A percentile compares a stretch with the other conserved stretches of the same genome.
Conservation (phyloP, 2,797 vertebrate species). For the Halcyon leucocephala region DNA sequence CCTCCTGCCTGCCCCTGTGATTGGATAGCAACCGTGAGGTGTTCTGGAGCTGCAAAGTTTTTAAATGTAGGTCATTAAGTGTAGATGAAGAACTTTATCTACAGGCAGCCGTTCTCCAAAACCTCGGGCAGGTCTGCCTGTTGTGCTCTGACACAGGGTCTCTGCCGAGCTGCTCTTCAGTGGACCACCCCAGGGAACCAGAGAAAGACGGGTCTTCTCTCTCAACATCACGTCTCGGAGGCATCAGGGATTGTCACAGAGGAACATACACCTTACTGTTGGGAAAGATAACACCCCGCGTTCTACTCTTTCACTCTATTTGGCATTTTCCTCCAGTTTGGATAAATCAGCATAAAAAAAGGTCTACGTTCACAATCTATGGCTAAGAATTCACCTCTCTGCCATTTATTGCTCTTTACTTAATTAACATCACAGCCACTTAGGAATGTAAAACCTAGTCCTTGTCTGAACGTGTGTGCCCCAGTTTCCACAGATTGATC, state of each 20-base stretch:
- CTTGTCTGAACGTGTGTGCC: not conserved
- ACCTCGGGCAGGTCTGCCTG: not conserved
- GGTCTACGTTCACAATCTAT: not conserved
- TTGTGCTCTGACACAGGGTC: not conserved
- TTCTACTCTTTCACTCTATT: not conserved
- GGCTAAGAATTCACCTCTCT: not conserved
- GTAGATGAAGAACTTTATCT: not conserved
- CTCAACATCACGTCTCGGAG: not conserved
- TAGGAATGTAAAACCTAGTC: not conserved
- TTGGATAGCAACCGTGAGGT: not conserved
- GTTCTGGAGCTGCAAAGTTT: not conserved
- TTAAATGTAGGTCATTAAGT: not conserved
- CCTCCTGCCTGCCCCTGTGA: fast-evolving
- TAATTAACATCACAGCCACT: not conserved
- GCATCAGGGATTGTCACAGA: not conserved
- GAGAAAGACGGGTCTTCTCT: not conserved
- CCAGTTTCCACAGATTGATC: not conserved
- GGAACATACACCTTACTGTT: not conserved
- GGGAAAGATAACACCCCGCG: not conserved
- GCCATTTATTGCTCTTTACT: not conserved
- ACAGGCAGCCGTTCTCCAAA: not conserved
- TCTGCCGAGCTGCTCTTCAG: not conserved
- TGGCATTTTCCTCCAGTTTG: not conserved
- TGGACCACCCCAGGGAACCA: not conserved
- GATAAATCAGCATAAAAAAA: not conserved